Base-by-base conservation (phyloP, 2,888 invertebrate species). In the Netelia inedita region DNA sequence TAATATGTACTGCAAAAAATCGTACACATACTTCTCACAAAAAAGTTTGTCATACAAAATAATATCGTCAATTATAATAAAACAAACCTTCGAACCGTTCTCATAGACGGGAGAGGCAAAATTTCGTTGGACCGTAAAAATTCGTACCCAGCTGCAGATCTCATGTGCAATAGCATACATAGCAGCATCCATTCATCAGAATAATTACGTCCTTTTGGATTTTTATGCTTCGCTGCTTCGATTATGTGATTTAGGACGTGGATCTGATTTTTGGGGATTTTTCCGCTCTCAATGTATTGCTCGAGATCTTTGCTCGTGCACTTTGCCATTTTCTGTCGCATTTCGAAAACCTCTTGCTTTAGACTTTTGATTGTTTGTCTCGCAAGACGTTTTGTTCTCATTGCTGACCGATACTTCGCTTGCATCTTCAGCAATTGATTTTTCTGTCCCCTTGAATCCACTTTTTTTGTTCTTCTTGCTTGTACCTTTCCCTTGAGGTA, bases 151-250 rank as follows among this genome's bases (percentile, higher is more conserved):
- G 63, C 50, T 46, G 86, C 65, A 53, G 85, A 87, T 53, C 79
- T 46, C 73, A 86, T 87, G 23, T 85, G 79, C 43, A 86, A 53
- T 10, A 87, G 69, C 75, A 86, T 78, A 61, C 85, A 84, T 43
- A 85, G 53, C 53, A 85, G 55, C 16, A 82, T 72, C 82, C 86
- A 87, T 10, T 87, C 71, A 69, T 87, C 86, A 16, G 76, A 82
- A 66, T 87, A 87, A 14, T 65, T 43, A 19, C 79, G 59, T 53
- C 85, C 86, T 63, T 72, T 73, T 11, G 16, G 28, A 28, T 65
- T 79, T 21, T 65, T 57, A 57, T 72, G 57, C 63, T 79, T 72
- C 23, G 71, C 72, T 35, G 72, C 65, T 57, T 72, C 23, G 66
- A 79, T 72, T 19, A 79, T 72, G 61, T 63, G 63, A 16, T 72